These are phyloP conservation scores for Amphipyra berbera DNA, from an alignment of 2,888 invertebrate species.

Conservation along the genomic window DNA sequence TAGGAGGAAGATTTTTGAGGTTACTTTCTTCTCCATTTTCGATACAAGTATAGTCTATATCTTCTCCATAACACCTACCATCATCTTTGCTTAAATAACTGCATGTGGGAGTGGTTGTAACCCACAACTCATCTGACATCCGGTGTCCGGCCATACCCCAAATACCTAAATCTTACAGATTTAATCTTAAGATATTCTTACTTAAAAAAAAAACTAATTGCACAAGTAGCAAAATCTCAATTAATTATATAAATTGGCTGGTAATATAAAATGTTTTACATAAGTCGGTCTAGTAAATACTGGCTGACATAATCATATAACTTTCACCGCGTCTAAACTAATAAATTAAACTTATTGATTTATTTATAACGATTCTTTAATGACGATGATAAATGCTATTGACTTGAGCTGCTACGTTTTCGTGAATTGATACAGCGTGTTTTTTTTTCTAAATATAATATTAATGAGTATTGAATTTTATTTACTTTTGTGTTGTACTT, in stretches of 20 bases:
- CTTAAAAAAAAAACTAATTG: slow-evolving; percentile 17
- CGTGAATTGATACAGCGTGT: slow-evolving; percentile 46
- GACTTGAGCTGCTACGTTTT: slow-evolving; percentile 57
- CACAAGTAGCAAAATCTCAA: slow-evolving; percentile 26
- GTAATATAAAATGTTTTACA: slow-evolving; percentile 53
- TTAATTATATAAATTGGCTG: slow-evolving; percentile 54
- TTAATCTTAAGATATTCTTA: too few relatives aligned
- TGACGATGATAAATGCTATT: slow-evolving; percentile 75
- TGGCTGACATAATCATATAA: slow-evolving; percentile 63
- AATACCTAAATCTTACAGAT: too few relatives aligned
- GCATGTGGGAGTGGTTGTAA: too few relatives aligned
- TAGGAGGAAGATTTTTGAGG: too few relatives aligned
- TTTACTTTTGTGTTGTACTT: neutral
- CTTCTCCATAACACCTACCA: too few relatives aligned
- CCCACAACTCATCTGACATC: too few relatives aligned
- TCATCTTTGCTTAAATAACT: too few relatives aligned
- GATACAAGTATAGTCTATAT: too few relatives aligned
- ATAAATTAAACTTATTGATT: slow-evolving; percentile 71
- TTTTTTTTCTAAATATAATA: neutral
- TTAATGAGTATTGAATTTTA: neutral
- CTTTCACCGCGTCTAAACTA: slow-evolving; percentile 67
- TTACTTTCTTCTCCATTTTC: too few relatives aligned
- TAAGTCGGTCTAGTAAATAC: slow-evolving; percentile 51
- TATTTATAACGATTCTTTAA: slow-evolving; percentile 60
- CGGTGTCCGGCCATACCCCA: too few relatives aligned